phyloP scores from a whole-genome alignment of 2,797 vertebrate genomes.

The Schizothorax lantsangensis region DNA sequence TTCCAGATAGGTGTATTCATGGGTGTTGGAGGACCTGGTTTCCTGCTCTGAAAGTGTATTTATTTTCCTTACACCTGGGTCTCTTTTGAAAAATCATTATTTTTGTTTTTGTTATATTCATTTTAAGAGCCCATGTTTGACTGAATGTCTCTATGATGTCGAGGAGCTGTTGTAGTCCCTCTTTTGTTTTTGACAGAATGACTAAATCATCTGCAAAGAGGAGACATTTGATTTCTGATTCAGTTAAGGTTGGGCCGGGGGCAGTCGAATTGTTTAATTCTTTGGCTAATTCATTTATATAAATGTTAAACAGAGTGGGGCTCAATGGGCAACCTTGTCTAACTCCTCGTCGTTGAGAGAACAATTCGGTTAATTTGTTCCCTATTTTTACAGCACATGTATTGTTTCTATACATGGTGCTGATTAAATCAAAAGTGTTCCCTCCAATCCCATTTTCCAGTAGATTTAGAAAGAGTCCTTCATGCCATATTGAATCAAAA shows the following conservation, averaged over 20 bases:
- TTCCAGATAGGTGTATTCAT: too few relatives aligned
- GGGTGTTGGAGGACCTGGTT: too few relatives aligned
- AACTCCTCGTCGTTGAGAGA: too few relatives aligned
- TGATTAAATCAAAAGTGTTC: not conserved
- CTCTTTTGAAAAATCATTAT: not conserved
- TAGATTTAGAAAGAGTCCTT: not conserved
- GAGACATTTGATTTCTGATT: not conserved
- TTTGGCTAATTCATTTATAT: too few relatives aligned
- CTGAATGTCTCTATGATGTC: not conserved
- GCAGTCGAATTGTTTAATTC: too few relatives aligned
- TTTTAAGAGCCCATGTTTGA: not conserved
- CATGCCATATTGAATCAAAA: not conserved
- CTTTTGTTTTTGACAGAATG: slow-evolving; percentile 13
- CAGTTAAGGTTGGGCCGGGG: not conserved
- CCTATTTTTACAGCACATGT: not conserved
- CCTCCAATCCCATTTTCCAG: not conserved
- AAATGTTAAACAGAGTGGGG: too few relatives aligned
- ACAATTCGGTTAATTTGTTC: too few relatives aligned
- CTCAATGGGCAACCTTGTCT: too few relatives aligned
- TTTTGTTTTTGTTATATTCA: not conserved
- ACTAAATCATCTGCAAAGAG: slow-evolving; percentile 1
- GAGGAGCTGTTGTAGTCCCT: not conserved
- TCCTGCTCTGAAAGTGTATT: too few relatives aligned
- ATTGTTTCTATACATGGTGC: not conserved
- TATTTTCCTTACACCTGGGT: too few relatives aligned